phyloP scores from a whole-genome alignment of 2,888 invertebrate genomes.

The Drosophila mettleri region DNA sequence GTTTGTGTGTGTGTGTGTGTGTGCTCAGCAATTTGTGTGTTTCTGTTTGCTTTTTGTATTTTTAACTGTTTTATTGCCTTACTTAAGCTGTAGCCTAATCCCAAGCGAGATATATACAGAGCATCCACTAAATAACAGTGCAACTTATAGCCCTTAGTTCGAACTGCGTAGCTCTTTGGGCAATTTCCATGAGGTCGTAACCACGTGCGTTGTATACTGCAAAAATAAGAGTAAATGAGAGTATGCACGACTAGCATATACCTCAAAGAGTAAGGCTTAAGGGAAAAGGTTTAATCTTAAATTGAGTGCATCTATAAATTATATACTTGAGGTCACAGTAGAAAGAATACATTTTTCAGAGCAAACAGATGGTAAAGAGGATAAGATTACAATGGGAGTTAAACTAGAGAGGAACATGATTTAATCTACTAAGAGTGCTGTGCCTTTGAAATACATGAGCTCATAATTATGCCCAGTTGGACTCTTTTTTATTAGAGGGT shows the following conservation, averaged over 20 bases:
- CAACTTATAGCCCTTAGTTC: constrained; percentile 2
- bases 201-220: constrained; percentile 42
- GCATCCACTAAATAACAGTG: constrained; percentile 25
- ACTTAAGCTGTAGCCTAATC: constrained; percentile 46
- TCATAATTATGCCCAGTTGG: not conserved
- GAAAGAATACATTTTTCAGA: no score
- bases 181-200: constrained; percentile 68
- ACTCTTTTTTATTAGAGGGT: not conserved
- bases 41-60: constrained; percentile 27
- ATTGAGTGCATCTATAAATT: not conserved
- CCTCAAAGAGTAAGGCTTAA: not conserved
- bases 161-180: constrained; percentile 47
- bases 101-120: constrained; percentile 49
- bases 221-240: not conserved
- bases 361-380: not conserved
- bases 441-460: not conserved
- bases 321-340: not conserved
- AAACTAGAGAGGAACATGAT: constrained; percentile 2
- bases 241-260: not conserved
- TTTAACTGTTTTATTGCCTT: constrained; percentile 28
- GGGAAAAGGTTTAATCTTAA: not conserved
- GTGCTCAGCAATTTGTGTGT: constrained; percentile 34
- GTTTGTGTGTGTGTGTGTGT: constrained; percentile 12
- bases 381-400: not conserved
- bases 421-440: not conserved